Base-by-base conservation (phyloP, 2,797 vertebrate genomes). In the Fistularia tabacaria region DNA sequence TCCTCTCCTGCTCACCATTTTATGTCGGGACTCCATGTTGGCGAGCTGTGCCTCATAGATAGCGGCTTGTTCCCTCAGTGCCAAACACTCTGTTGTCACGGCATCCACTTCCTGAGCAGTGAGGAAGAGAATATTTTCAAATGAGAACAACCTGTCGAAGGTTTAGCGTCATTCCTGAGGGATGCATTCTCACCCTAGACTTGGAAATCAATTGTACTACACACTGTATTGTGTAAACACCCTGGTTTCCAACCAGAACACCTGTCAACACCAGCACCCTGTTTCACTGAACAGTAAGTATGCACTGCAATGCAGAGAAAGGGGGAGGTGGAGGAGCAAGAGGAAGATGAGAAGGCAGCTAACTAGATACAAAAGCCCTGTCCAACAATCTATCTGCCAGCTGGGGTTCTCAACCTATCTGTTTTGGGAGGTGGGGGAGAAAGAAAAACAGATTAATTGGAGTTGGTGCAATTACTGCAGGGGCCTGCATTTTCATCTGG, bases 41-140 rank as follows among this genome's bases (percentile, higher is more conserved):
- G 73, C 79, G 76, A 91, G 86, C 88, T 92, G 88, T 69, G 85
- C 76, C 69, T 90, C 84, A 10, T 90, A 91, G 81, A 91, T 87
- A 59, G 69, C 66, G 58, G 79, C 86, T 87, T 88, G 90, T 54
- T 92, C 89, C 83, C 83, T 87, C 74, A 91, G 78, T 6, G 89
- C 90, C 85, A 92, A 83, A 71, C 90, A 92, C 71, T 86, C 85
- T 9, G 80, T 81, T 46, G 88, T 90, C 76, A 86, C 71, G 51
- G 63, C 68, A 57, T 92, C 87, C 63, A 91, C 88, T 42, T 81
- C 88, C 90, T 91, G 80, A 52, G 77, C 62, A 43, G 64, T 46
- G 70, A 57, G 62, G 59, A 38, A 79, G 66, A 74, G 59, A 81
- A 62, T 38, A 51, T 57, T 66, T 60, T 82, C 59, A 75, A 43